Evolutionary conservation across 2,113 vertebrate species (phyloP), one percentile per base, ranked within the genome.

Genomic region (Phrynosoma platyrhinos): DNA sequence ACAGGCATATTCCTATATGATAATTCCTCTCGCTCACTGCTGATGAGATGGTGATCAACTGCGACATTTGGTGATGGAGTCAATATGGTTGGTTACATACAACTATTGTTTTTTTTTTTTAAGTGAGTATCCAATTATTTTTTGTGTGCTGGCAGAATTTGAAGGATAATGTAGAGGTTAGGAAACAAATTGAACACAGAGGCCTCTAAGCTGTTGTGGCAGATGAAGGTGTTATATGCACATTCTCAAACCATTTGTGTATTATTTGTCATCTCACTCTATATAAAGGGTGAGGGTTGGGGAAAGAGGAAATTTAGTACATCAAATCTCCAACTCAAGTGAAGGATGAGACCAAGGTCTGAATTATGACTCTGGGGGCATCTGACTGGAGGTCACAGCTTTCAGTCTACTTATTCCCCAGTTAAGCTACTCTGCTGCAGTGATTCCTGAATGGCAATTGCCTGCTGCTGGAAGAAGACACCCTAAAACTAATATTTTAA

Each of bases 1-100:
- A 94, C 93, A 95, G 93, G 79, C 58, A 77, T 79, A 89, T 89
- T 89, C 79, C 72, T 74, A 20, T 80, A 86, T 85, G 86, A 87
- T 91, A 79, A 62, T 94, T 90, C 93, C 89, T 91, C 91, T 87
- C 94, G 85, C 86, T 94, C 90, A 83, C 75, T 83, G 78, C 75
- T 88, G 95, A 96, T 94, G 93, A 88, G 89, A 95, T 95, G 88
- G 88, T 93, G 93, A 95, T 94, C 92, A 95, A 92, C 88, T 86
- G 82, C 93, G 94, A 92, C 90, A 82, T 95, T 95, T 85, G 87
- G 91, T 94, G 94, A 94, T 92, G 92, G 92, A 95, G 88, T 87
- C 86, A 91, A 75, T 90, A 92, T 62, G 91, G 84, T 91, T 94
- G 93, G 92, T 92, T 96, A 94, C 64, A 10, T 92, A 25, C 89